phyloP scores from a whole-genome alignment of 2,113 vertebrate species.

The Sula dactylatra region DNA sequence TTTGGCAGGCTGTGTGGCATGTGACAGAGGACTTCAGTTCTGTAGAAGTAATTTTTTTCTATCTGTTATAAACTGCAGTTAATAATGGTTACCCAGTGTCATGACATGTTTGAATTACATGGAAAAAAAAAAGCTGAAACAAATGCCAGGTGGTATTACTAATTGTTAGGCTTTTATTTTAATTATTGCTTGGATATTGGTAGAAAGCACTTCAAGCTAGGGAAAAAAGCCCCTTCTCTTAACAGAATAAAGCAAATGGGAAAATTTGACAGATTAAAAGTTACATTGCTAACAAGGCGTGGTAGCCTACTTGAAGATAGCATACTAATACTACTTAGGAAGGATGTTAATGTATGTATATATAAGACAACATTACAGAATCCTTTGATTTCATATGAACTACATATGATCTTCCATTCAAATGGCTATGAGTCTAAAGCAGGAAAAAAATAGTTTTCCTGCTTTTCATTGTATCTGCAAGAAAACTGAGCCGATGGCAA shows the following conservation, averaged over 20 bases:
- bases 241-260: background rate
- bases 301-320: background rate
- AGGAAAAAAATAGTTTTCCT: background rate
- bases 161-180: slow-evolving; percentile 14
- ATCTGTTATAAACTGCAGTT: background rate
- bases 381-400: background rate
- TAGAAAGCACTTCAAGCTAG: background rate
- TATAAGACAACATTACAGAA: background rate
- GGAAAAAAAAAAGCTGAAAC: background rate
- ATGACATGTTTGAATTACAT: background rate
- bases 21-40: background rate
- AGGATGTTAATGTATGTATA: background rate
- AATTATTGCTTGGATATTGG: slow-evolving; percentile 14
- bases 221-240: background rate
- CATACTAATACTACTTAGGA: background rate
- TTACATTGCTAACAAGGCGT: background rate
- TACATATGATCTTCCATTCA: background rate
- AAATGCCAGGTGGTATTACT: background rate
- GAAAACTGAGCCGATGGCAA: background rate
- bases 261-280: background rate
- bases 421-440: background rate
- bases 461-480: background rate
- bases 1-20: background rate
- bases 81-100: background rate
- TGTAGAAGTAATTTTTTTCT: background rate